Base-by-base conservation (phyloP, 37 sponge, comb jelly and placozoan species). In the Ianthella basta region DNA sequence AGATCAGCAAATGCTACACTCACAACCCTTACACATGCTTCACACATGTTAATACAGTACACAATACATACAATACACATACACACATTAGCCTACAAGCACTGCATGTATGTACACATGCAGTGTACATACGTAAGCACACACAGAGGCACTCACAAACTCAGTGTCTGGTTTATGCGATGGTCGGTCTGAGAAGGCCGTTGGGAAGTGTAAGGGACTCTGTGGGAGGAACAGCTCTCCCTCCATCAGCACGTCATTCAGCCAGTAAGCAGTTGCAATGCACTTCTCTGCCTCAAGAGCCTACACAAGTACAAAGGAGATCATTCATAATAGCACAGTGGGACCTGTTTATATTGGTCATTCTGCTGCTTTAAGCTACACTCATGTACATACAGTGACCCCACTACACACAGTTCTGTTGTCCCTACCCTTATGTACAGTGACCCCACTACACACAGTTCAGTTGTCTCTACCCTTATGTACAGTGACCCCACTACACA, bases 211-310 rank as follows among this genome's bases (percentile, higher is more conserved):
- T 14, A 97, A 87, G n/a, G 94, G 85, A 44, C 84, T 77, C 30
- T 79, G 72, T 24, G 98, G 98, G 1, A 89, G 86, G 56, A 93
- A 95, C 87, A 95, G 73, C 61, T 89, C 91, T 61, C 85, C 86
- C 0, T 85, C 72, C 25, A 86, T 80, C 29, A 97, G 90, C 16
- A 97, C 92, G 85, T 95, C 95, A 67, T 97, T 97, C 73, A 97
- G 89, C 98, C 98, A 97, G 80, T 95, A 89, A 20, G 95, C 95
- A 83, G 94, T 88, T 0, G 94, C 89, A 21, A 95, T 92, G 55
- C 91, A 93, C 87, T 97, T 97, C 14, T 90, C 86, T 54, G 91
- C 98, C 16, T 36, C 70, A 20, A 89, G 83, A 10, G 98, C 98
- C 91, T 94, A 83, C 34, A 70, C 55, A 80, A 77, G 68, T n/a